Conservation (phyloP, 2,888 invertebrate genomes). For the Andricus curvator region DNA sequence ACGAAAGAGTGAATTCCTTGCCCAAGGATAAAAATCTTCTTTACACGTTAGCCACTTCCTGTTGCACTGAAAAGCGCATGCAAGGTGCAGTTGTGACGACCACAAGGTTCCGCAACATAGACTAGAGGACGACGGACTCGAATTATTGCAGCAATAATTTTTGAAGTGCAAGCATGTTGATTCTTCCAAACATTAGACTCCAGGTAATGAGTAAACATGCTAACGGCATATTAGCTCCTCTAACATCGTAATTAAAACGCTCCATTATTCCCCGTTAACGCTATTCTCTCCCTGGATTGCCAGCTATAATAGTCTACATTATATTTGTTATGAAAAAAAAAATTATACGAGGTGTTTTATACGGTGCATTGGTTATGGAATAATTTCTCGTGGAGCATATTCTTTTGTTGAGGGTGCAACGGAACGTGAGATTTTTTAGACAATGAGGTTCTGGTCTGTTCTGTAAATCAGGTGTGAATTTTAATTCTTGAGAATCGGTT, state of each 20-base stretch:
- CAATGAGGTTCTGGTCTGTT: conserved; percentile 1
- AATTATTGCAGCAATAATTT: conserved; percentile 46
- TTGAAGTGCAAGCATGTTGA: conserved; percentile 67
- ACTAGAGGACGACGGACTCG: conserved; percentile 49
- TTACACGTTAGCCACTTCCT: conserved; percentile 42
- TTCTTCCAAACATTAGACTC: conserved; percentile 75
- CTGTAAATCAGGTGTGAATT: conserved; percentile 26
- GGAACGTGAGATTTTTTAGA: conserved; percentile 39
- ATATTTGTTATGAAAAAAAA: conserved; percentile 28
- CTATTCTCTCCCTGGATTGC: conserved; percentile 1
- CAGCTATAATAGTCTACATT: conserved; percentile 5
- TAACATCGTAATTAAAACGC: conserved; percentile 30
- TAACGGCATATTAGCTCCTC: conserved; percentile 28
- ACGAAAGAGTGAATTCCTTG: conserved; percentile 23
- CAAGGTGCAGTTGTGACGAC: conserved; percentile 52
- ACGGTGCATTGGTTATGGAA: conserved; percentile 19
- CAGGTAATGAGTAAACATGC: conserved; percentile 70
- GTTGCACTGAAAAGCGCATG: conserved; percentile 53
- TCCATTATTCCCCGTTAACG: conserved; percentile 36
- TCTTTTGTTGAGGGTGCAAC: conserved; percentile 34
- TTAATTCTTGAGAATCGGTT: neutral
- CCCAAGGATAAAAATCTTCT: conserved; percentile 22
- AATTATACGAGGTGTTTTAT: conserved; percentile 12
- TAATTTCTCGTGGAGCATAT: conserved; percentile 11
- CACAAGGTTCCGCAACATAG: conserved; percentile 51